Evolutionary conservation across 2,113 vertebrate genomes (phyloP).

Genomic region (Paracanthobrama guichenoti): DNA sequence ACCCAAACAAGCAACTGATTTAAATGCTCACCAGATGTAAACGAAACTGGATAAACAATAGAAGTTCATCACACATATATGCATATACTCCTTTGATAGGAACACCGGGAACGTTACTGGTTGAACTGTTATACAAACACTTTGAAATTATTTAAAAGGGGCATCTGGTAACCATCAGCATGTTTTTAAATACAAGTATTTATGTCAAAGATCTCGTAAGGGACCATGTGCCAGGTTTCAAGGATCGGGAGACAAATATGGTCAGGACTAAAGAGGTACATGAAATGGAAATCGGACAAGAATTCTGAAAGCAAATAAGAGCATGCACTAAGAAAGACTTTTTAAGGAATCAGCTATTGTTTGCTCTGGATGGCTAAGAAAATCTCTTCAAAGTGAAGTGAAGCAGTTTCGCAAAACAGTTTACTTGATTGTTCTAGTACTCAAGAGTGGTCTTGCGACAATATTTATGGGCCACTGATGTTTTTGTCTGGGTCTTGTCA

Average conservation of each 20-base stretch:
- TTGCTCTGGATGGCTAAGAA: not conserved
- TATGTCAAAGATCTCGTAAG: slow-evolving; percentile 46
- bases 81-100: not conserved
- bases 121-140: slow-evolving; percentile 23
- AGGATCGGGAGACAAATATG: slow-evolving; percentile 6
- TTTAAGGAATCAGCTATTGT: slow-evolving; percentile 4
- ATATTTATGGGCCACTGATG: slow-evolving; percentile 10
- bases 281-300: slow-evolving; percentile 22
- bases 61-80: not conserved
- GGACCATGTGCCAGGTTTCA: slow-evolving; percentile 15
- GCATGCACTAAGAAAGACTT: not conserved
- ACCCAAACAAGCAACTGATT: not conserved
- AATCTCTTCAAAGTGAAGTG: slow-evolving; percentile 16
- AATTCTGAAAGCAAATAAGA: slow-evolving; percentile 8
- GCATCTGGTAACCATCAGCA: slow-evolving; percentile 54
- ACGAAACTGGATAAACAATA: slow-evolving; percentile 1
- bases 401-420: not conserved
- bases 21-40: slow-evolving; percentile 10
- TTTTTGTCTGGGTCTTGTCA: slow-evolving; percentile 35
- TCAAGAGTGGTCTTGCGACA: not conserved
- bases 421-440: slow-evolving; percentile 20
- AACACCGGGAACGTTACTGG: slow-evolving; percentile 14
- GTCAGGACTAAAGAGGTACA: slow-evolving; percentile 8
- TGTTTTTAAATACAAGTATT: slow-evolving; percentile 35
- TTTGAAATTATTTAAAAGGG: slow-evolving; percentile 12